These are phyloP conservation scores for Phymatocera aterrima DNA, from an alignment of 2,888 invertebrate species.

Conservation along the genomic window DNA sequence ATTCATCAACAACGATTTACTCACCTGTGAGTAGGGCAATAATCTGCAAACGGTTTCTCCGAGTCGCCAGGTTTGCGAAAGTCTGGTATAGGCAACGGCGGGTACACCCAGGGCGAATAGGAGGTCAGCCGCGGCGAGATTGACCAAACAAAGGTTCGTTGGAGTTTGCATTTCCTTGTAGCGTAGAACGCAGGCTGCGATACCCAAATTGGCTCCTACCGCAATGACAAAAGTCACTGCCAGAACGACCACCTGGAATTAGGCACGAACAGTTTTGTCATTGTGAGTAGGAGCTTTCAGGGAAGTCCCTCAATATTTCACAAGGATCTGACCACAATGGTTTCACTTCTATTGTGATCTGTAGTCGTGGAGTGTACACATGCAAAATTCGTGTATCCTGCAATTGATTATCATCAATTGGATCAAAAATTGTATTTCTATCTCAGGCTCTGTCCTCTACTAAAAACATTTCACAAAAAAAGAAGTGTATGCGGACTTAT, in stretches of 20 bases:
- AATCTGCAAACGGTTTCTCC: constrained; percentile 76
- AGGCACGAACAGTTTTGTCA: neutral
- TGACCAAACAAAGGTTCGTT: constrained; percentile 78
- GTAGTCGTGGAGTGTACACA: too few species aligned
- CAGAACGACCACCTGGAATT: constrained; percentile 69
- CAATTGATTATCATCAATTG: too few species aligned
- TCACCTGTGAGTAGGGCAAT: constrained; percentile 78
- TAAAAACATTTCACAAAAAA: too few species aligned
- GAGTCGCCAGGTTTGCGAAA: constrained; percentile 76
- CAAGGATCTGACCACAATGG: too few species aligned
- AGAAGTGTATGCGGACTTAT: too few species aligned
- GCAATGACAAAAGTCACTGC: constrained; percentile 75
- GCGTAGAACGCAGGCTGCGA: constrained; percentile 76
- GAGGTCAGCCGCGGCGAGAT: constrained; percentile 82
- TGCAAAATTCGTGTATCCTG: too few species aligned
- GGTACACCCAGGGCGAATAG: constrained; percentile 78
- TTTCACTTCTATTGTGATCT: too few species aligned
- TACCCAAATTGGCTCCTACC: constrained; percentile 76
- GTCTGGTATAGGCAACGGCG: constrained; percentile 76
- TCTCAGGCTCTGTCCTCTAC: too few species aligned
- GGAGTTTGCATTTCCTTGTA: constrained; percentile 78
- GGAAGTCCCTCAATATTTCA: neutral
- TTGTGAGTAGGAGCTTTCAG: neutral
- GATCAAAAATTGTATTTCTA: too few species aligned
- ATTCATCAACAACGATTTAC: neutral